Evolutionary conservation across 2,888 invertebrate species (phyloP).

Genomic region (Phlogophora meticulosa): DNA sequence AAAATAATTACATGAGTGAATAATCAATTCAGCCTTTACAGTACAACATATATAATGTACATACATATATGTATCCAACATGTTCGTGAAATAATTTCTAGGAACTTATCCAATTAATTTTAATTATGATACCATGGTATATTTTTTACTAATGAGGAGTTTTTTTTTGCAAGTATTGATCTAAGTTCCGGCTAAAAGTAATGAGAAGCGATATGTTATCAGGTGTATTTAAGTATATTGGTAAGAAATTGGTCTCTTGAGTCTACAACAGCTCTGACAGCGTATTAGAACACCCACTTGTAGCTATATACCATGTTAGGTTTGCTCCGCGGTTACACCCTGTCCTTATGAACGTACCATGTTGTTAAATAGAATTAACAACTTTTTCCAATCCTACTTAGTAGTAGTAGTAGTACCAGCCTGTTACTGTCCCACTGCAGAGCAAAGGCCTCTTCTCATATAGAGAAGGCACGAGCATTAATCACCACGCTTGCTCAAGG

Average conservation of each 20-base stretch:
- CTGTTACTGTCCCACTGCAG: too few species aligned
- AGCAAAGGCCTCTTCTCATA: too few species aligned
- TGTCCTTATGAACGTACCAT: too few species aligned
- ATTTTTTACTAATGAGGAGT: constrained; percentile 4
- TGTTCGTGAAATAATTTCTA: constrained; percentile 37
- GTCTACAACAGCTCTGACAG: not conserved
- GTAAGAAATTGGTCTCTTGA: not conserved
- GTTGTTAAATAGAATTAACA: too few species aligned
- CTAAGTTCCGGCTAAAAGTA: constrained; percentile 11
- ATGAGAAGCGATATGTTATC: constrained; percentile 6
- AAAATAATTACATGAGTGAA: constrained; percentile 54
- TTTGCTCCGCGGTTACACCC: too few species aligned
- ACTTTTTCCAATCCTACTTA: too few species aligned
- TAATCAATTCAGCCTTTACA: constrained; percentile 41
- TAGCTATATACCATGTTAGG: too few species aligned
- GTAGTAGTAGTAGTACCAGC: too few species aligned
- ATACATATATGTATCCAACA: not conserved
- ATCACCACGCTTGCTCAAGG: too few species aligned
- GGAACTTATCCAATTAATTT: constrained; percentile 49
- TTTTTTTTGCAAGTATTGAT: constrained; percentile 14
- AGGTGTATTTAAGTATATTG: constrained; percentile 17
- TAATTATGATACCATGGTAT: constrained; percentile 26
- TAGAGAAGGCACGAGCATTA: too few species aligned
- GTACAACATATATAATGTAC: constrained; percentile 14
- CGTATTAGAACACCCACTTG: constrained; percentile 1